phyloP scores from a whole-genome alignment of 1,140 invertebrate species.

The Rhagoletis zephyria region DNA sequence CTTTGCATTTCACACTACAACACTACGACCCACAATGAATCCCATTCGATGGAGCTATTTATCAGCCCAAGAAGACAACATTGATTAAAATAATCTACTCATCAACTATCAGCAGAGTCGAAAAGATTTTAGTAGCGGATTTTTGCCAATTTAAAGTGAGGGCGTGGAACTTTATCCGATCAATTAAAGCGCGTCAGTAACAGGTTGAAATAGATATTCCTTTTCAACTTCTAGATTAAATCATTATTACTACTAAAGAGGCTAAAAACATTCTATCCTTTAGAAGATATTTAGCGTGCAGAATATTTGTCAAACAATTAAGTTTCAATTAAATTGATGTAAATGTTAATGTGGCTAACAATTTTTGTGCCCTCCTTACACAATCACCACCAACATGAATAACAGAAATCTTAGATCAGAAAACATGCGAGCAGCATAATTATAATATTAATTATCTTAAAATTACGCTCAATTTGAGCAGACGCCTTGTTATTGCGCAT shows the following conservation, averaged over 20 bases:
- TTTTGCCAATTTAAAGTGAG: no score
- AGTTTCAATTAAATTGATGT: constrained; percentile 43
- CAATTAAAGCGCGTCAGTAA: no score
- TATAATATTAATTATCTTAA: constrained; percentile 32
- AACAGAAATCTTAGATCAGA: background rate
- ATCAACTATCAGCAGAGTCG: no score
- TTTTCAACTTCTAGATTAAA: background rate
- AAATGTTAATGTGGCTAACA: constrained; percentile 28
- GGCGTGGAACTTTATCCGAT: no score
- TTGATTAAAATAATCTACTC: no score
- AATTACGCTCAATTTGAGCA: constrained; percentile 3
- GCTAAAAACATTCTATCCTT: background rate
- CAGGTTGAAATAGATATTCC: background rate
- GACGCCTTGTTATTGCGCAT: background rate
- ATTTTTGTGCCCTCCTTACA: background rate
- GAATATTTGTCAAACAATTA: constrained; percentile 44
- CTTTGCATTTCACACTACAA: no score
- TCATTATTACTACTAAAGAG: background rate
- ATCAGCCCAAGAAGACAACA: no score
- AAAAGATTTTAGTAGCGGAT: no score
- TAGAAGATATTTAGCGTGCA: background rate
- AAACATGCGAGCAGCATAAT: background rate
- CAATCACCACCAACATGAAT: background rate
- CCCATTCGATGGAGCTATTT: no score
- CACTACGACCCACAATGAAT: no score